Evolutionary conservation across 2,113 vertebrate species (phyloP).

Genomic region (Laterallus jamaicensis): DNA sequence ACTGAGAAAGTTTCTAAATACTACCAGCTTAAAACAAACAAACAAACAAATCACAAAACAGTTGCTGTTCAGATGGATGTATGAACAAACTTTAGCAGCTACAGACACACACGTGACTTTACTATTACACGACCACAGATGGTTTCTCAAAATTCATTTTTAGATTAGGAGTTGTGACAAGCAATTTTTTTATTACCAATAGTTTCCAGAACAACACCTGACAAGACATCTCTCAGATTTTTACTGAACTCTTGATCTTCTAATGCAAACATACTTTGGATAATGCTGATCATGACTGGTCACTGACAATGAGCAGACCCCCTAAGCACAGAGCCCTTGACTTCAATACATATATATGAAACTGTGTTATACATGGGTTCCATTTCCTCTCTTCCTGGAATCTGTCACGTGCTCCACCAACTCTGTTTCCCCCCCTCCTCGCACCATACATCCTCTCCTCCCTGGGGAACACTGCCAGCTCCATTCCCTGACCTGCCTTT

Average conservation of each 20-base stretch:
- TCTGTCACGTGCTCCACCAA: background rate
- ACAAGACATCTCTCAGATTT: background rate
- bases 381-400: background rate
- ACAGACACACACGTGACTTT: background rate
- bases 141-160: background rate
- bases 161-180: background rate
- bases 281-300: background rate
- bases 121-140: background rate
- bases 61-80: background rate
- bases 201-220: background rate
- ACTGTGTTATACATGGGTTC: background rate
- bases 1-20: background rate
- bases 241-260: background rate
- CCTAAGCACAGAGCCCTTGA: background rate
- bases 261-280: background rate
- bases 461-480: background rate
- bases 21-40: background rate
- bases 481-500: background rate
- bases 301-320: background rate
- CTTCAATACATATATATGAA: background rate
- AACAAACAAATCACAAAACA: background rate
- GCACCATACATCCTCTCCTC: background rate
- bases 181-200: background rate
- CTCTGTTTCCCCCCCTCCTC: fast-evolving
- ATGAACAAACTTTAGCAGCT: background rate